Percentiles rank a stretch among this genome's conserved stretches.
Evolutionary conservation across 2,797 vertebrate genomes (phyloP).

Genomic region (Melanotaenia parkinsoni): DNA sequence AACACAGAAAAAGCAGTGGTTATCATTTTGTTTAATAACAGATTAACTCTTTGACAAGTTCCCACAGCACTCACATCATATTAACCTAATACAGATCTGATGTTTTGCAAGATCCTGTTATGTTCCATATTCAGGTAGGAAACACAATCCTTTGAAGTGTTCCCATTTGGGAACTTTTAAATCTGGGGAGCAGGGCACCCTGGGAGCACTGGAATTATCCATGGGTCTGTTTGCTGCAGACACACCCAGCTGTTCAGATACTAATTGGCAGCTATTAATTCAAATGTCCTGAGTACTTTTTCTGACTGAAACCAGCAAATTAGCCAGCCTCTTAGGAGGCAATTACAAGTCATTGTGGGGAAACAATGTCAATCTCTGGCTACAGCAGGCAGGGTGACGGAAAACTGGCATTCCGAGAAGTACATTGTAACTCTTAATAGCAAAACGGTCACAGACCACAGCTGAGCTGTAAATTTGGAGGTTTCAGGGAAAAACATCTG

Average conservation of each 20-base stretch:
- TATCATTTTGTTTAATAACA: background rate
- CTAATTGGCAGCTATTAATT: constrained; percentile 30
- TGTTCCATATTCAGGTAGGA: background rate
- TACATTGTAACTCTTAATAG: background rate
- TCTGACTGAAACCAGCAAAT: constrained; percentile 35
- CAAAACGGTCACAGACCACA: background rate
- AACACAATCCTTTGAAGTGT: background rate
- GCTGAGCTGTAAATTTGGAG: background rate
- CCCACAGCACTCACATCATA: background rate
- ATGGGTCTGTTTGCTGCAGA: constrained; percentile 21
- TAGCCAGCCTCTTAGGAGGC: background rate
- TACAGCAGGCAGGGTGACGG: background rate
- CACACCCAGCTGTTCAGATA: constrained; percentile 41
- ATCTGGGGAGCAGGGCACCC: background rate
- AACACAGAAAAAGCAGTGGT: background rate
- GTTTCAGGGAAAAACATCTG: background rate
- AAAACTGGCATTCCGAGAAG: background rate
- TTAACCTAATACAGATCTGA: background rate
- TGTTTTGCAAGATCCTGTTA: background rate
- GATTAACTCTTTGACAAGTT: background rate
- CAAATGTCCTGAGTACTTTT: constrained; percentile 1
- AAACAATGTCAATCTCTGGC: constrained; percentile 23
- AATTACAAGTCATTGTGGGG: constrained; percentile 17
- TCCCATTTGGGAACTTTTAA: background rate
- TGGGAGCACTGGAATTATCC: background rate